A percentile compares a stretch with the other conserved stretches of the same genome.
These are phyloP conservation scores for Lepus oiostolus DNA, from an alignment of 2,797 vertebrate genomes.

Conservation along the genomic window DNA sequence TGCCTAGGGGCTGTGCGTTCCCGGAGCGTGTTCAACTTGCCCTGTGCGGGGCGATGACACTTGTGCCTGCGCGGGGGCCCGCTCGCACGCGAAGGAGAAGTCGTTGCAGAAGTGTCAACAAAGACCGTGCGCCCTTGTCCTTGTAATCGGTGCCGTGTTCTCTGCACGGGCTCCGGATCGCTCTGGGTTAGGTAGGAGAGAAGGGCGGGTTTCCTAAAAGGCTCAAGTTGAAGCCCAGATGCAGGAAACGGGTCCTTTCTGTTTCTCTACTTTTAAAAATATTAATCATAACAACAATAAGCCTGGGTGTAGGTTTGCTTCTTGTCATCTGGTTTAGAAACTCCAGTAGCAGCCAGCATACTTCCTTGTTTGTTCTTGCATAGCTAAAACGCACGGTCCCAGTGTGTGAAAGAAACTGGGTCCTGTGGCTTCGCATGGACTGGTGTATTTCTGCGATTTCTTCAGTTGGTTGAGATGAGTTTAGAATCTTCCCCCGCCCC, in stretches of 20 bases:
- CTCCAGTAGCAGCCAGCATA: background rate
- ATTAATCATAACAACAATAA: too few species aligned
- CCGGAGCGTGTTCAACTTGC: conserved; percentile 74
- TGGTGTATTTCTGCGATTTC: background rate
- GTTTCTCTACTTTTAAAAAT: background rate
- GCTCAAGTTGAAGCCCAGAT: conserved; percentile 54
- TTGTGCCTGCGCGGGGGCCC: background rate
- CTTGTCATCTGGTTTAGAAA: conserved; percentile 42
- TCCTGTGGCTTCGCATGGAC: background rate
- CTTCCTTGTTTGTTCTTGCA: conserved; percentile 5
- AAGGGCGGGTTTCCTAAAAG: background rate
- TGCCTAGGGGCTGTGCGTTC: conserved; percentile 42
- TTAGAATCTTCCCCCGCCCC: conserved; percentile 63
- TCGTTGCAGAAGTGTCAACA: conserved; percentile 77
- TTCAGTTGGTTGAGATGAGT: conserved; percentile 38
- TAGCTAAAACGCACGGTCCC: background rate
- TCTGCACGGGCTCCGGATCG: background rate
- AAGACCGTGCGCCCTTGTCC: conserved; percentile 67
- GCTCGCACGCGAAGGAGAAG: conserved; percentile 56
- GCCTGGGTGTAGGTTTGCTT: background rate
- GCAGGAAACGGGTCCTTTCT: background rate
- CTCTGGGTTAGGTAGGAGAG: background rate
- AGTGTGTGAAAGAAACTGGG: conserved; percentile 62
- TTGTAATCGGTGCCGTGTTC: conserved; percentile 17
- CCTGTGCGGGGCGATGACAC: background rate